phyloP scores from a whole-genome alignment of 2,113 vertebrate species.

The Upupa epops region DNA sequence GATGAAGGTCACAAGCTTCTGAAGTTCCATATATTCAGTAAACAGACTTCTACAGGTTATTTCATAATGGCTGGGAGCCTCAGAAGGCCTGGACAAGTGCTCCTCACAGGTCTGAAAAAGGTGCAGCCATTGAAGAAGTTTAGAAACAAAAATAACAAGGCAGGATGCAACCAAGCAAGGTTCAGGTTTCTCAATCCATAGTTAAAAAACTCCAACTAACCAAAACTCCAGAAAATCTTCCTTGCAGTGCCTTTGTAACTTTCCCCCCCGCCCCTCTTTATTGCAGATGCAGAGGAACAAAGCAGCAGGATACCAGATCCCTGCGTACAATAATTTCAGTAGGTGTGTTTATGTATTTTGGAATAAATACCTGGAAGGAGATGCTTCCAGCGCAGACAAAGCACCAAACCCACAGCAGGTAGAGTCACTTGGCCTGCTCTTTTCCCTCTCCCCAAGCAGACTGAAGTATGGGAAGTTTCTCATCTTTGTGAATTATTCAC shows the following conservation, averaged over 20 bases:
- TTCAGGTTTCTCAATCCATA: neutral
- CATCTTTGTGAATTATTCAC: neutral
- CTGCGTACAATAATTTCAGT: neutral
- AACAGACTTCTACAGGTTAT: conserved; percentile 64
- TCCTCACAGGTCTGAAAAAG: conserved; percentile 71
- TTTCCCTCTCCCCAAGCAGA: neutral
- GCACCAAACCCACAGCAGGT: neutral
- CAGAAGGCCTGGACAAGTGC: conserved; percentile 56
- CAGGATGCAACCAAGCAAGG: neutral
- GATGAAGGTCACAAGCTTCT: conserved; percentile 63
- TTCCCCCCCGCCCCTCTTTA: neutral
- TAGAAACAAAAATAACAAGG: neutral
- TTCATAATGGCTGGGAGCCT: conserved; percentile 68
- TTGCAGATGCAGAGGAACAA: neutral
- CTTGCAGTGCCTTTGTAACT: neutral
- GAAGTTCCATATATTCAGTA: conserved; percentile 69
- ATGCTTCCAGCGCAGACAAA: neutral
- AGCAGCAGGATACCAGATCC: neutral
- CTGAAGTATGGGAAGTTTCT: neutral
- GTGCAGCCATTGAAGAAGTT: neutral
- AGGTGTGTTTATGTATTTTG: neutral
- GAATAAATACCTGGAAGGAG: neutral
- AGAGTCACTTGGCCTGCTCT: neutral
- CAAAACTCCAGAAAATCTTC: neutral
- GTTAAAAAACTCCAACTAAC: neutral